These are phyloP conservation scores for Apostichopus parvimensis DNA, from an alignment of 35 echinoderm and acorn worm species.

Conservation along the genomic window DNA sequence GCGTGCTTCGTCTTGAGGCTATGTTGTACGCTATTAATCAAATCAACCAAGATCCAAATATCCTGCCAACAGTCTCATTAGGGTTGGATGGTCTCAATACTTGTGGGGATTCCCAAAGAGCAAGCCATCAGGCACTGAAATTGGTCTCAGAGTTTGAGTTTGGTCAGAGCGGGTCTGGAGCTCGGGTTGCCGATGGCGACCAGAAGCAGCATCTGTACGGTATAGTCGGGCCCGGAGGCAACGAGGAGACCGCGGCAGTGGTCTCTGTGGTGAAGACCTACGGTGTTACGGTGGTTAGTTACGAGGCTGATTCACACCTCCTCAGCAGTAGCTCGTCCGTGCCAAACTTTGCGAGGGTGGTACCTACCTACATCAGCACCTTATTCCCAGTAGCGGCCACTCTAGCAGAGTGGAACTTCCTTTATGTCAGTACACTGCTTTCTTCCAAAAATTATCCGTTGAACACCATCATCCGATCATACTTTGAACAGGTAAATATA, in stretches of 20 bases:
- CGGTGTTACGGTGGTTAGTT: slow-evolving; percentile 56
- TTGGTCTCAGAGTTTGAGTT: slow-evolving; percentile 67
- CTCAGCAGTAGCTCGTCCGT: slow-evolving; percentile 60
- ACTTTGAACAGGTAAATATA: slow-evolving; percentile 11
- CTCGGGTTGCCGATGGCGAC: slow-evolving; percentile 23
- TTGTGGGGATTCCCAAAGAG: slow-evolving; percentile 49
- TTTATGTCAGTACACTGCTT: slow-evolving; percentile 46
- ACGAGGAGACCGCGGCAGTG: slow-evolving; percentile 60
- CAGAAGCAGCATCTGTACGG: slow-evolving; percentile 74
- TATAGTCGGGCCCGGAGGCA: slow-evolving; percentile 68
- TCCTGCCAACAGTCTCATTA: slow-evolving; percentile 67
- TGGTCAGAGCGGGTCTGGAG: slow-evolving; percentile 64
- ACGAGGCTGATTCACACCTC: slow-evolving; percentile 42
- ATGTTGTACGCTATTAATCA: slow-evolving; percentile 79
- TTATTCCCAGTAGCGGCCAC: slow-evolving; percentile 2
- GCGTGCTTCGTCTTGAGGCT: slow-evolving; percentile 75
- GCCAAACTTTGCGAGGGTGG: slow-evolving; percentile 63
- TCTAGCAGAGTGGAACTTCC: slow-evolving; percentile 26
- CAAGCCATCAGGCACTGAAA: slow-evolving; percentile 56
- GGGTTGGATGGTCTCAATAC: slow-evolving; percentile 84
- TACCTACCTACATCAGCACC: slow-evolving; percentile 32
- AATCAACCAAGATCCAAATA: slow-evolving; percentile 56
- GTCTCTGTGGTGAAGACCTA: slow-evolving; percentile 60
- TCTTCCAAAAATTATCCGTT: not conserved
- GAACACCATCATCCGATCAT: not conserved